Evolutionary conservation across 2,113 vertebrate species (phyloP), one percentile per base, ranked within the genome.

Genomic region (human): DNA sequence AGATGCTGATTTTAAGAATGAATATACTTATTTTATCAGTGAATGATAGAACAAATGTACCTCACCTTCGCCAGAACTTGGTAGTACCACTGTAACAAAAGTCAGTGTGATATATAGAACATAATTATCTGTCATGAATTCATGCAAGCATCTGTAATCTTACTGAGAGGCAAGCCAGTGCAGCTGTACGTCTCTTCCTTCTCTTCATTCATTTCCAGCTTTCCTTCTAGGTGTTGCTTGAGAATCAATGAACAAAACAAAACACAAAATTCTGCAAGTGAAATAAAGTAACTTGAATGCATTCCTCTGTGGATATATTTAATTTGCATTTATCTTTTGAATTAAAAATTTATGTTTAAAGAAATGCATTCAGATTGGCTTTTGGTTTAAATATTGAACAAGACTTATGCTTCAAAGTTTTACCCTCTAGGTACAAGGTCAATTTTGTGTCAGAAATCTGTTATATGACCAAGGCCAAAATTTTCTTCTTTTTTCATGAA

Each of bases 321-420:
- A 68, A 97, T 78, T 97, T 92, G 45, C 76, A 52, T 94, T 75
- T 90, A 48, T 72, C 48, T 94, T 81, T 96, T 78, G 43, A 97
- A 89, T 96, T 96, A 89, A 90, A 95, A 48, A 96, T 88, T 81
- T 68, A 45, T 82, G 75, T 94, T 85, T 88, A 88, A 80, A 66
- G 55, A 50, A 83, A 94, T 85, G 30, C 8, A 86, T 22, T 59
- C 50, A 89, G 66, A 5, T 93, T 88, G 66, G 66, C 70, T 52
- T 85, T 93, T 95, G 45, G 22, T 86, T 95, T 95, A 94, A 80
- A 66, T 93, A 81, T 48, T 68, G 45, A 95, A 52, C 4, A 76
- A 86, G 81, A 30, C n/a, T 83, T 89, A 17, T 8, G 50, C 83
- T 98, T 97, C 89, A 70, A 80, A 95, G 40, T 93, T 52, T 52